Base-by-base conservation (phyloP, 1,140 invertebrate genomes). In the Propsilocerus akamusi region DNA sequence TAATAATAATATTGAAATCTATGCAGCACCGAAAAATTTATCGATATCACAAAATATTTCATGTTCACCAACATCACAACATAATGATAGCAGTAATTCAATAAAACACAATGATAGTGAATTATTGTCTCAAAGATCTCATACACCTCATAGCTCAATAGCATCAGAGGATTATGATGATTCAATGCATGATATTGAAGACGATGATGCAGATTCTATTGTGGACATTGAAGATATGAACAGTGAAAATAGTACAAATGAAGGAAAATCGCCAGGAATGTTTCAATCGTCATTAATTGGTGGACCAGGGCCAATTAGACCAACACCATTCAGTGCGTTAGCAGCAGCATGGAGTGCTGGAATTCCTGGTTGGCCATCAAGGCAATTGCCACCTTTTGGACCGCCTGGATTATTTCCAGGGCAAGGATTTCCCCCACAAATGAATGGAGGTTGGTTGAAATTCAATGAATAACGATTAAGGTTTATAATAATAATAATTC, bases 181-280 rank as follows among this genome's bases (percentile, higher is more conserved):
- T 57, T 76, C 76, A 2, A 59, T 63, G 25, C 61, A 63, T 32
- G 62, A 64, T 17, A n/a, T n/a, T n/a, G n/a, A n/a, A n/a, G 34
- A 41, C 0, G 72, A 73, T 50, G 73, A 76, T 51, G 77, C 78
- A 56, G 75, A 78, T 54, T 77, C 74, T 6, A 77, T 78, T 60
- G 76, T 78, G 6, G 77, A 79, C 56, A 77, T 80, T 24, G 77
- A 79, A 60, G 77, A 80, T 56, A 60, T 78, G 54, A 72, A 75
- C 58, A 70, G 70, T 47, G 73, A 75, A 26, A 58, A 58, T 32
- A 58, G 62, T 30, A 64, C 63, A 46, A 65, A 62, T 24, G 47
- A 62, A 23, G 62, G 63, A 32, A 65, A 65, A 54, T 62, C 62
- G 2, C 53, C 61, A 7, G n/a, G 14, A 10, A 12, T 51, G 11